Percentiles rank a stretch among this genome's conserved stretches.
These are phyloP conservation scores for Bugula neritina DNA, from an alignment of 2,888 invertebrate genomes.

Conservation along the genomic window DNA sequence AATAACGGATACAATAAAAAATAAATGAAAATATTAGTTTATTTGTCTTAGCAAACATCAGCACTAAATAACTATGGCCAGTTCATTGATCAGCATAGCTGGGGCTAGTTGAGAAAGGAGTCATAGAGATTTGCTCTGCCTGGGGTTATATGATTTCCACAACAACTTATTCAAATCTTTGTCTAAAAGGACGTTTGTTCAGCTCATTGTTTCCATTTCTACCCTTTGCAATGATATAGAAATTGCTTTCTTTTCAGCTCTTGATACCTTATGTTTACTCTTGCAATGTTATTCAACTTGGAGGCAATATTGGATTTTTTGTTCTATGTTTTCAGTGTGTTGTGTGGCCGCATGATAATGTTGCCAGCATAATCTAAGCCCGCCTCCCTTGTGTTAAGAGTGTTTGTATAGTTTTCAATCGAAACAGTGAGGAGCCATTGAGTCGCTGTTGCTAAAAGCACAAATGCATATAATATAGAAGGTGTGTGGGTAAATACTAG, in stretches of 20 bases:
- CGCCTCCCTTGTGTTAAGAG: not conserved
- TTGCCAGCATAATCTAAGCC: not conserved
- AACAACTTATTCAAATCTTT: not conserved
- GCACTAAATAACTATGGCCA: slow-evolving; percentile 11
- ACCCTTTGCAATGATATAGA: not conserved
- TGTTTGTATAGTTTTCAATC: slow-evolving; percentile 15
- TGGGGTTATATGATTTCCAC: not conserved
- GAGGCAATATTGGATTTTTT: not conserved
- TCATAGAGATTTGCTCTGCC: no score
- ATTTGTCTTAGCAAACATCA: not conserved
- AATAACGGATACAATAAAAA: not conserved
- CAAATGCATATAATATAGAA: not conserved
- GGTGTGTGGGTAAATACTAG: not conserved
- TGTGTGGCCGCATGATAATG: no score
- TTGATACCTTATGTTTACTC: slow-evolving; percentile 2
- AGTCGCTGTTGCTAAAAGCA: not conserved
- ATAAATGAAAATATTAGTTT: not conserved
- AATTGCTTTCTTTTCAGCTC: slow-evolving; percentile 5
- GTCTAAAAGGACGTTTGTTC: not conserved
- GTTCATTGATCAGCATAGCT: not conserved
- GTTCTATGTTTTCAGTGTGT: not conserved
- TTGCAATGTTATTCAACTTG: not conserved
- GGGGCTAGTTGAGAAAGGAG: no score
- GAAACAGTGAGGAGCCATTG: slow-evolving; percentile 8
- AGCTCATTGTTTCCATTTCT: not conserved